These are phyloP conservation scores for Pogonocherus hispidulus DNA, from an alignment of 2,888 invertebrate species.

Conservation along the genomic window DNA sequence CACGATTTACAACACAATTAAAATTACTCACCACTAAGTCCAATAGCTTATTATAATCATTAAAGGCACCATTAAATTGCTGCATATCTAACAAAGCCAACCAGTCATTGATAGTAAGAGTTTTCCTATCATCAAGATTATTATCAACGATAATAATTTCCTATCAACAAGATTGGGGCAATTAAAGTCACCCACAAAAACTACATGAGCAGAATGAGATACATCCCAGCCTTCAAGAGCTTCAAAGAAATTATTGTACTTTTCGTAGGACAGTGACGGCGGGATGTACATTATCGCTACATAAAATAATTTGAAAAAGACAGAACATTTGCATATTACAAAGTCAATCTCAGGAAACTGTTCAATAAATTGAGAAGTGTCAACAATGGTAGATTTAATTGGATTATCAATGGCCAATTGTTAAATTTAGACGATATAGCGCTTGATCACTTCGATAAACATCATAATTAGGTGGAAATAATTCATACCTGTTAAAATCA, in stretches of 20 bases:
- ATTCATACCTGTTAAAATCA: no score
- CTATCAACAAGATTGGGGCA: slow-evolving; percentile 9
- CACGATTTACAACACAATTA: slow-evolving; percentile 10
- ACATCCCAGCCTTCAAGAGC: slow-evolving; percentile 2
- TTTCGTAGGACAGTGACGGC: no score
- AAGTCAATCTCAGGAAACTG: no score
- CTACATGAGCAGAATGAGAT: neutral
- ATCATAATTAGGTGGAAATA: no score
- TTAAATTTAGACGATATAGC: no score
- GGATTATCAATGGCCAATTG: no score
- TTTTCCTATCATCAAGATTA: slow-evolving; percentile 17
- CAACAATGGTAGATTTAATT: no score
- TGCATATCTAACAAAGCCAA: slow-evolving; percentile 9
- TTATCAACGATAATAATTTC: no score
- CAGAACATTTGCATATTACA: no score
- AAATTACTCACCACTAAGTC: slow-evolving; percentile 16
- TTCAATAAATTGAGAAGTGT: no score
- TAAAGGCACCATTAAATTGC: neutral
- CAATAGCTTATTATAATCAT: slow-evolving; percentile 3
- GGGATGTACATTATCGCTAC: neutral
- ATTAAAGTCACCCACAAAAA: slow-evolving; percentile 14
- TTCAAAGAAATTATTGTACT: neutral
- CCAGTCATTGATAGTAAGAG: neutral
- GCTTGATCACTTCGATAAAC: no score
- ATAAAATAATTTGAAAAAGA: neutral